Base-by-base conservation (phyloP, 1,140 invertebrate genomes). In the Trachelipus rathkii region DNA sequence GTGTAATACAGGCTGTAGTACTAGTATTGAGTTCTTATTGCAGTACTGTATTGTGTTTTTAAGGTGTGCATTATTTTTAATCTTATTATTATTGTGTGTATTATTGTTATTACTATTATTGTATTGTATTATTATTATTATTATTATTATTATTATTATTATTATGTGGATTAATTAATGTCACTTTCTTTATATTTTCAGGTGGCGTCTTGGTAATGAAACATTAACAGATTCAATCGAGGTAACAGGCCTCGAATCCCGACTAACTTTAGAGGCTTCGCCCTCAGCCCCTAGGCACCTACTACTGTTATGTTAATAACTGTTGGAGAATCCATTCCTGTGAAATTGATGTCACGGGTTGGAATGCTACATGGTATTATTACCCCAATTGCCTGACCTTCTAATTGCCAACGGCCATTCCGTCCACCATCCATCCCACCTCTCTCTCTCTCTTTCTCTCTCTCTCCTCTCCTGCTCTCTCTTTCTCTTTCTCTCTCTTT, bases 261-360 rank as follows among this genome's bases (percentile, higher is more conserved):
- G 76, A 0, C 77, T 83, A 11, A 80, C 78, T 8, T 75, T 83
- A 2, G 77, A 75, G 5, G 77, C 73, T 15, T 91, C 84, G 89
- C 87, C 83, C 85, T 93, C 10, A 87, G 87, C 3, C 71, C 90
- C 90, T 81, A 6, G 89, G 93, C 60, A 93, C 91, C 10, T 96
- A 95, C 84, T 88, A 91, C 72, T 96, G 94, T 84, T 88, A 89
- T 75, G 92, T 92, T 7, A 93, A 92, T 84, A 96, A 96, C 89
- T 0, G 90, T 95, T 13, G 94, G 93, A 44, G 84, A 86, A 43
- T 89, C 89, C 21, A 89, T 89, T 10, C 88, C 92, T 95, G 94
- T 84, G 91, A 93, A 84, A 88, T 89, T 68, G 90, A 92, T 84
- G 91, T 95, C 44, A 88, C 89, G 84, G 91, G 92, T 93, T 85